These are phyloP conservation scores for Trissonchulus sp. DNA, from an alignment of 2,888 invertebrate species.

Conservation along the genomic window DNA sequence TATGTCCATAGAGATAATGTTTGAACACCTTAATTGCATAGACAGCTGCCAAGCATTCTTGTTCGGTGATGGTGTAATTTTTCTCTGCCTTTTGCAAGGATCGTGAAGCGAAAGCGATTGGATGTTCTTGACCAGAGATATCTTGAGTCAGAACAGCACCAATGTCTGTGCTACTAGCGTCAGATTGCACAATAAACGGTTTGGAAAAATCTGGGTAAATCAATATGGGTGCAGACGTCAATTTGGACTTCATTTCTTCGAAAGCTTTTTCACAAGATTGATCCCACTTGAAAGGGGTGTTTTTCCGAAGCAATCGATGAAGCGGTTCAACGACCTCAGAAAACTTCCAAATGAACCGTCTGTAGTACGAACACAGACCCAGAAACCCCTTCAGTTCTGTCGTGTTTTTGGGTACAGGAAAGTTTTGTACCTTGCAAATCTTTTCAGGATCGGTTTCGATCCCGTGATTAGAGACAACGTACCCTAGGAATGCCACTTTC, in stretches of 20 bases:
- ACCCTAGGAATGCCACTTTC: too few species aligned
- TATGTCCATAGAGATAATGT: too few species aligned
- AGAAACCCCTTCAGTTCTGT: conserved; percentile 12
- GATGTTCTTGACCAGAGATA: neutral
- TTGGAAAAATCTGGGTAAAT: conserved; percentile 28
- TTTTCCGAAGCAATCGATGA: neutral
- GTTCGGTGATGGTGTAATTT: too few species aligned
- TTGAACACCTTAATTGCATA: too few species aligned
- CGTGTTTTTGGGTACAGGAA: conserved; percentile 9
- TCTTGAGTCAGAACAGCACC: conserved; percentile 15
- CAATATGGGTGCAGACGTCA: conserved; percentile 19
- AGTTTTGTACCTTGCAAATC: neutral
- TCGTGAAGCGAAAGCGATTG: conserved; percentile 6
- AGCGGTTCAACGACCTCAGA: conserved; percentile 14
- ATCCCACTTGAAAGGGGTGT: conserved; percentile 24
- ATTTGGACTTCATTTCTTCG: conserved; percentile 5
- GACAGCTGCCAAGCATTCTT: too few species aligned
- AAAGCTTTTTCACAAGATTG: conserved; percentile 16
- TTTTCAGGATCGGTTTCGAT: conserved; percentile 14
- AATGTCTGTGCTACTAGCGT: neutral
- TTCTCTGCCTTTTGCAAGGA: too few species aligned
- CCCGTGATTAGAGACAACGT: too few species aligned
- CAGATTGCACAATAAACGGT: conserved; percentile 5
- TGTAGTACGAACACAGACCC: too few species aligned
- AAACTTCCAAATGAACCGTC: conserved; percentile 15